Percentiles rank a stretch among this genome's conserved stretches.
Evolutionary conservation across 2,888 invertebrate species (phyloP).

Genomic region (Ctenicera cuprea): DNA sequence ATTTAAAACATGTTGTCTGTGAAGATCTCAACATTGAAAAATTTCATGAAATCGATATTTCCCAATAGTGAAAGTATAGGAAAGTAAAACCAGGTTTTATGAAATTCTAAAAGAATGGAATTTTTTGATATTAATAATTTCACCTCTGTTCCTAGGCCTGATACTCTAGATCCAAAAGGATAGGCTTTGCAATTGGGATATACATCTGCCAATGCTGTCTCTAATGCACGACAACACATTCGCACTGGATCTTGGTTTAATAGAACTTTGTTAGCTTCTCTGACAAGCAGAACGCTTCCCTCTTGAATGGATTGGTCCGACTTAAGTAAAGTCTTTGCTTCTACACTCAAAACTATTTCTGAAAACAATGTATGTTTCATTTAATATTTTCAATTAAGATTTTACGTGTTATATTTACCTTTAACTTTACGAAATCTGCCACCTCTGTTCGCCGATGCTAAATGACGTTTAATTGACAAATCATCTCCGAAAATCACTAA

Average conservation of each 20-base stretch:
- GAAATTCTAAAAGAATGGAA: too few species aligned
- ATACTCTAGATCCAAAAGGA: slow-evolving; percentile 78
- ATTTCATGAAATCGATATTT: too few species aligned
- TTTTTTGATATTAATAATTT: neutral
- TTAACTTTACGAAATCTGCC: slow-evolving; percentile 38
- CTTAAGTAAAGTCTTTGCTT: slow-evolving; percentile 60
- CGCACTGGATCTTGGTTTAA: slow-evolving; percentile 56
- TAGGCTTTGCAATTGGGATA: slow-evolving; percentile 70
- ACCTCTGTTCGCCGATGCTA: neutral
- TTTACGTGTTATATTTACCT: slow-evolving; percentile 18
- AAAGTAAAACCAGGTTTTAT: too few species aligned
- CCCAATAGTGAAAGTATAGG: too few species aligned
- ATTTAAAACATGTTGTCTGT: too few species aligned
- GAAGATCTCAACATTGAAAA: too few species aligned
- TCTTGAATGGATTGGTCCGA: slow-evolving; percentile 57
- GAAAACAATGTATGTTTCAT: slow-evolving; percentile 42
- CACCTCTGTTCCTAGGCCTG: slow-evolving; percentile 73
- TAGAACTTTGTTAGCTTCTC: slow-evolving; percentile 62
- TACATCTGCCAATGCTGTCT: slow-evolving; percentile 59
- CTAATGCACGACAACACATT: slow-evolving; percentile 64
- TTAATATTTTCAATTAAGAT: neutral
- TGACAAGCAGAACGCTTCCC: slow-evolving; percentile 54
- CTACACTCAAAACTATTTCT: slow-evolving; percentile 60
- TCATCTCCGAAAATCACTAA: slow-evolving; percentile 67
- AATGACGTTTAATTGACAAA: slow-evolving; percentile 63